Conservation (phyloP, 1,140 invertebrate genomes). For the Drosophila chauvacae region DNA sequence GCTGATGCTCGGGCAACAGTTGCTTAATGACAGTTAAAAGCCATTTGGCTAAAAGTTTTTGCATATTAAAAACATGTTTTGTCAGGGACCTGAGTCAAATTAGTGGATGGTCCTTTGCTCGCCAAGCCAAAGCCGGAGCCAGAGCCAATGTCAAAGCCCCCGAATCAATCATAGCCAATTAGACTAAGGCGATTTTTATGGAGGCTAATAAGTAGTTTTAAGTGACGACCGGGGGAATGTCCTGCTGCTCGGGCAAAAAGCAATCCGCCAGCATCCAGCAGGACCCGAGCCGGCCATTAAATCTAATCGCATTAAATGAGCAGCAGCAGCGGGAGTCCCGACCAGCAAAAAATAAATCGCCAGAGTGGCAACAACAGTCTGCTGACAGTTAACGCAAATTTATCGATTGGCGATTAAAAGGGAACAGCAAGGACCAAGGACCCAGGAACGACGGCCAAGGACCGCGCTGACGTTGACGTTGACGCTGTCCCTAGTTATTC, state of each 20-base stretch:
- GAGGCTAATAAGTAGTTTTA: conserved; percentile 69
- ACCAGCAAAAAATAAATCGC: conserved; percentile 39
- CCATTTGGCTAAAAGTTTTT: conserved; percentile 79
- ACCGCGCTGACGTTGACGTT: conserved; percentile 23
- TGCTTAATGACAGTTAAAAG: conserved; percentile 81
- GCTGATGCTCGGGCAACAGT: conserved; percentile 61
- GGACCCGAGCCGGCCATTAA: conserved; percentile 65
- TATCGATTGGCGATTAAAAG: conserved; percentile 81
- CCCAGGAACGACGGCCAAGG: conserved; percentile 7
- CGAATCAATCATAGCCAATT: conserved; percentile 78
- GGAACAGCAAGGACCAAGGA: conserved; percentile 44
- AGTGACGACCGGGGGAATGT: conserved; percentile 53
- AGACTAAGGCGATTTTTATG: conserved; percentile 80
- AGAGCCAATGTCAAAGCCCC: conserved; percentile 35
- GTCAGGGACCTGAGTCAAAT: conserved; percentile 49
- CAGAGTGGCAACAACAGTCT: conserved; percentile 46
- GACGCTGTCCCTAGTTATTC: conserved; percentile 28
- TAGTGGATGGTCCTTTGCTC: conserved; percentile 37
- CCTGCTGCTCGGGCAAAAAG: conserved; percentile 51
- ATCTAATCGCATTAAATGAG: conserved; percentile 81
- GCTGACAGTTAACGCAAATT: conserved; percentile 81
- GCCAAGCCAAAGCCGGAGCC: conserved; percentile 8
- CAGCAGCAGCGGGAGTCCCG: conserved; percentile 43
- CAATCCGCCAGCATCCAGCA: conserved; percentile 35
- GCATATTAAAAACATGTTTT: conserved; percentile 82